Percentiles rank a stretch among this genome's conserved stretches.
phyloP scores from a whole-genome alignment of 2,113 vertebrate genomes.

The Macrotus californicus region DNA sequence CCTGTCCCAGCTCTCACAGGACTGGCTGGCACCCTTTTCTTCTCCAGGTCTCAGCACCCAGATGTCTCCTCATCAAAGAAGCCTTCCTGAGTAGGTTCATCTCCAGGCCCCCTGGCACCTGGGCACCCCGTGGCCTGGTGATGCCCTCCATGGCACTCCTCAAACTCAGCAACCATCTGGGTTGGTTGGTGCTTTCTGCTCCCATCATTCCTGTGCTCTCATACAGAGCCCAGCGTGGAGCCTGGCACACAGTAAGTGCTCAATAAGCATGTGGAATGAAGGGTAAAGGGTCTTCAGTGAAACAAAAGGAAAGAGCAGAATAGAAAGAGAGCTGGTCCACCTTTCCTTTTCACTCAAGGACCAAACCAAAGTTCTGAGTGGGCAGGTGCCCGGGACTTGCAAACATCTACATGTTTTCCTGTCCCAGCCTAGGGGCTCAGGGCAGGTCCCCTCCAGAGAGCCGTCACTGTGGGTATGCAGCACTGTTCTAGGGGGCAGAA shows the following conservation, averaged over 20 bases:
- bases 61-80: background rate
- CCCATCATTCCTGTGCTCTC: background rate
- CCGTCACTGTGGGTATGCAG: rapidly evolving
- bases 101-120: background rate
- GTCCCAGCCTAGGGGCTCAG: background rate
- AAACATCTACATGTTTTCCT: background rate
- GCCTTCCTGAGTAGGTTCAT: background rate
- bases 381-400: background rate
- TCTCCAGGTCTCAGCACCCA: background rate
- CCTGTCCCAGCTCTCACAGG: background rate
- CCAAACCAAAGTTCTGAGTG: background rate
- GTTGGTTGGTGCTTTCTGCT: background rate
- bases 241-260: background rate
- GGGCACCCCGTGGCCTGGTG: background rate
- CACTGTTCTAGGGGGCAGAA: background rate
- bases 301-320: background rate
- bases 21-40: background rate
- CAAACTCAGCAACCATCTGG: background rate
- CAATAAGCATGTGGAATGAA: background rate
- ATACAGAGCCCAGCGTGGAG: background rate
- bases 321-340: background rate
- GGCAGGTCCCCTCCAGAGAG: background rate
- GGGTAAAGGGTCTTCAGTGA: background rate
- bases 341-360: background rate
- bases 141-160: background rate